Percentiles rank a stretch among this genome's conserved stretches.
These are phyloP conservation scores for Ptilorrhoa leucosticta DNA, from an alignment of 2,113 vertebrate genomes.

Conservation along the genomic window DNA sequence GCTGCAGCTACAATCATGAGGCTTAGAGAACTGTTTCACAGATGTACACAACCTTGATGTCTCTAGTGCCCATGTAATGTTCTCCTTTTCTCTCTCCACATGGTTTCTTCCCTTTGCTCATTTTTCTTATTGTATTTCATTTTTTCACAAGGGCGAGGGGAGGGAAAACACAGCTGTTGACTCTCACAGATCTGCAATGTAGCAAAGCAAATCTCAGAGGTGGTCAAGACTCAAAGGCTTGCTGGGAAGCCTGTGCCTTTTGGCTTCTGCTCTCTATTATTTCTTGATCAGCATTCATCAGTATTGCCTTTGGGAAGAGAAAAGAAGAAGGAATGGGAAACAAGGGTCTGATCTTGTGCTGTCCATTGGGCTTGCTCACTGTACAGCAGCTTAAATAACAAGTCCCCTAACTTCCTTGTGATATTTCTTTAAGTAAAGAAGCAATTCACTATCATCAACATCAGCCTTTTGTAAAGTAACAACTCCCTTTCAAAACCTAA, in stretches of 20 bases:
- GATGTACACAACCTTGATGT: background rate
- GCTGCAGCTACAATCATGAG: background rate
- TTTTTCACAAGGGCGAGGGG: background rate
- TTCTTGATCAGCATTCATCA: background rate
- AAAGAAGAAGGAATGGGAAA: background rate
- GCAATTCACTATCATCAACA: background rate
- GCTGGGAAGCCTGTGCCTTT: background rate
- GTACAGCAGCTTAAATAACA: background rate
- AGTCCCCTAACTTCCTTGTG: background rate
- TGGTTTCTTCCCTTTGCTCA: background rate
- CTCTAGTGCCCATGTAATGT: background rate
- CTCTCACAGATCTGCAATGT: background rate
- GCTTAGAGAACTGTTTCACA: background rate
- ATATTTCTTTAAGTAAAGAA: background rate
- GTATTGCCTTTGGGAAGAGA: background rate
- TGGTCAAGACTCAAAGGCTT: background rate
- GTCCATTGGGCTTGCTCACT: background rate
- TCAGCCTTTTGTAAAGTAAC: background rate
- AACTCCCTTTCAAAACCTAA: background rate
- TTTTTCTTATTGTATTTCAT: constrained; percentile 2
- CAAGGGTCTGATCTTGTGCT: background rate
- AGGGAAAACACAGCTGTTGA: background rate
- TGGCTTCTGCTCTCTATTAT: background rate
- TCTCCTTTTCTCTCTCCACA: background rate
- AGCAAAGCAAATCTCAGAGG: constrained; percentile 1